Evolutionary conservation across 2,113 vertebrate species (phyloP).

Genomic region (Neogale vison): DNA sequence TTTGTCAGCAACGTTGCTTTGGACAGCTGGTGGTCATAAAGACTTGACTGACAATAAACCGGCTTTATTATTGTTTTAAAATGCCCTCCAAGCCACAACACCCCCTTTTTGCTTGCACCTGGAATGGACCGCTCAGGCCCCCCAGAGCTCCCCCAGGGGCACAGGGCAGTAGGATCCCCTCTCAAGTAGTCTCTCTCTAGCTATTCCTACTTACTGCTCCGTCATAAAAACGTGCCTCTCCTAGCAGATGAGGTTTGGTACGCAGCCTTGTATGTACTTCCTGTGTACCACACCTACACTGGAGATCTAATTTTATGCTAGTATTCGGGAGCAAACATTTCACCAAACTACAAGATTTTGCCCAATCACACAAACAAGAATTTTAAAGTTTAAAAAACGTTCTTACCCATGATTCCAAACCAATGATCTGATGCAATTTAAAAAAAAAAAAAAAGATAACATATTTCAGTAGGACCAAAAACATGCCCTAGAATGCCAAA

Average conservation of each 20-base stretch:
- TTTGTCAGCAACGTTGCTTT: neutral
- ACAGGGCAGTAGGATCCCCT: neutral
- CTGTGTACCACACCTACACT: neutral
- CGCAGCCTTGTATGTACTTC: neutral
- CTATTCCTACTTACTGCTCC: neutral
- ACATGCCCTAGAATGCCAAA: conserved; percentile 20
- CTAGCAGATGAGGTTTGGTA: neutral
- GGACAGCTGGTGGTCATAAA: neutral
- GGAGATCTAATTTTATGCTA: conserved; percentile 15
- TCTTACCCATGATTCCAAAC: conserved; percentile 84
- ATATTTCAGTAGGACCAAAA: conserved; percentile 47
- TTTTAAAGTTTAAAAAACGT: conserved; percentile 16
- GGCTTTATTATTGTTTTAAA: neutral
- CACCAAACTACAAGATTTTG: neutral
- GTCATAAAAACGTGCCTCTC: neutral
- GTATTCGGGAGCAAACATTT: neutral
- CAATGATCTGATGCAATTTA: conserved; percentile 82
- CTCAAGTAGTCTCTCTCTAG: neutral
- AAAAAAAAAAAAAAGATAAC: conserved; percentile 49
- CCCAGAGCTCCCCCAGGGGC: accelerated
- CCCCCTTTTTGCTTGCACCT: neutral
- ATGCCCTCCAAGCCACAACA: neutral
- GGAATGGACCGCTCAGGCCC: neutral
- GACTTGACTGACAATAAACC: neutral
- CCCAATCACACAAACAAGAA: neutral